Conservation (phyloP, 2,888 invertebrate genomes). For the Napeogenes inachia region DNA sequence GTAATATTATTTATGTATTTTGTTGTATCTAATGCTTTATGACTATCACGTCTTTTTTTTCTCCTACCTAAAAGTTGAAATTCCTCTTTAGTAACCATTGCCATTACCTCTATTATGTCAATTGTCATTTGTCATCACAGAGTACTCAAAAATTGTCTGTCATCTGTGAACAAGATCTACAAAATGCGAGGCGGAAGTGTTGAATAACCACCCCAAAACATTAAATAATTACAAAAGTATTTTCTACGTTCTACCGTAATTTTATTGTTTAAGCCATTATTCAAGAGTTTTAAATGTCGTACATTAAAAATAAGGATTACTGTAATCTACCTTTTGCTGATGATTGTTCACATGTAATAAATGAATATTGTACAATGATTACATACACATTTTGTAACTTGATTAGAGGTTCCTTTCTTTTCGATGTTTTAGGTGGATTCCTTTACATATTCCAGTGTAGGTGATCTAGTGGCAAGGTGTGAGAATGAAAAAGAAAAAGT, state of each 20-base stretch:
- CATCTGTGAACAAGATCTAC: no score
- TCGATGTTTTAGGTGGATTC: constrained; percentile 49
- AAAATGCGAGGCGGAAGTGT: no score
- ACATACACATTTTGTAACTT: constrained; percentile 5
- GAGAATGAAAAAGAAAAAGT: constrained; percentile 35
- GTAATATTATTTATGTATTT: no score
- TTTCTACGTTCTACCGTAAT: not conserved
- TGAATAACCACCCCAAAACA: no score
- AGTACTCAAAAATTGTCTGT: no score
- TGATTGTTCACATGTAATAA: constrained; percentile 44
- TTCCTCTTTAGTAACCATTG: no score
- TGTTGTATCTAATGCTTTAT: no score
- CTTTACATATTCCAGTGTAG: constrained; percentile 44
- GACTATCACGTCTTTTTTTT: no score
- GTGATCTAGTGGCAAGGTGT: constrained; percentile 40
- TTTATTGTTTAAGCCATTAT: not conserved
- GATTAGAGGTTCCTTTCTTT: constrained; percentile 2
- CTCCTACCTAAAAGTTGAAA: no score
- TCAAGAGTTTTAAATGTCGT: constrained; percentile 32
- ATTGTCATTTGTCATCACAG: no score
- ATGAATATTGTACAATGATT: not conserved
- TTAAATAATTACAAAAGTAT: no score
- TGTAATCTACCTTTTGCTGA: constrained; percentile 42
- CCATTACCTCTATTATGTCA: no score
- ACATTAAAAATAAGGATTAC: constrained; percentile 39